Percentiles rank a stretch among this genome's conserved stretches.
Conservation (phyloP, 2,113 vertebrate species). For the Paracanthobrama guichenoti region DNA sequence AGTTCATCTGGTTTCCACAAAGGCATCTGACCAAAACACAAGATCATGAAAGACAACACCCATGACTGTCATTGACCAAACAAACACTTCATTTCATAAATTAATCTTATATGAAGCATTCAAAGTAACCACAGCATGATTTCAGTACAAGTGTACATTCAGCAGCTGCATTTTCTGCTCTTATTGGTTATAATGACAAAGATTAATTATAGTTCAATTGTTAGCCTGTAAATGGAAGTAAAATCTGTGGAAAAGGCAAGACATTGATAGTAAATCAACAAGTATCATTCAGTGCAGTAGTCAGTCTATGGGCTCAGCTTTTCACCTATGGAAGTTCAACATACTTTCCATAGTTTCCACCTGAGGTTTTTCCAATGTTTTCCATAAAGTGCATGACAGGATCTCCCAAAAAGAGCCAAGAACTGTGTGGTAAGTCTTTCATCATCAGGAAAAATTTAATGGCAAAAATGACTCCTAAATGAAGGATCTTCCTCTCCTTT, state of each 20-base stretch:
- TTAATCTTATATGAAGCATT: background rate
- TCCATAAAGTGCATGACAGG: background rate
- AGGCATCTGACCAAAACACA: constrained; percentile 7
- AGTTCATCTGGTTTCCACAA: constrained; percentile 60
- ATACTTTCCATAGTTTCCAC: too few species aligned
- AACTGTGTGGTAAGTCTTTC: background rate
- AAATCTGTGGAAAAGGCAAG: background rate
- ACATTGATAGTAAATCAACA: background rate
- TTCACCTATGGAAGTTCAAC: too few species aligned
- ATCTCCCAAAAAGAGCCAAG: background rate
- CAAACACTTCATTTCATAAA: background rate
- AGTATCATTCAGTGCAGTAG: background rate
- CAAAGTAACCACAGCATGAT: background rate
- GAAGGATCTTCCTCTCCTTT: background rate
- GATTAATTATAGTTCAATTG: too few species aligned
- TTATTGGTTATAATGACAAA: background rate
- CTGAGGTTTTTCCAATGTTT: background rate
- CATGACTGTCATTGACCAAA: background rate
- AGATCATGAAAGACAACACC: background rate
- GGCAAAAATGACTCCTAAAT: background rate
- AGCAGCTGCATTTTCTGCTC: background rate
- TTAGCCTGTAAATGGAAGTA: background rate
- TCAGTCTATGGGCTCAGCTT: background rate
- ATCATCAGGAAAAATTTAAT: background rate
- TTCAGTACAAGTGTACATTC: background rate